Conservation (phyloP, 2,888 invertebrate species). For the Cryptus armator region DNA sequence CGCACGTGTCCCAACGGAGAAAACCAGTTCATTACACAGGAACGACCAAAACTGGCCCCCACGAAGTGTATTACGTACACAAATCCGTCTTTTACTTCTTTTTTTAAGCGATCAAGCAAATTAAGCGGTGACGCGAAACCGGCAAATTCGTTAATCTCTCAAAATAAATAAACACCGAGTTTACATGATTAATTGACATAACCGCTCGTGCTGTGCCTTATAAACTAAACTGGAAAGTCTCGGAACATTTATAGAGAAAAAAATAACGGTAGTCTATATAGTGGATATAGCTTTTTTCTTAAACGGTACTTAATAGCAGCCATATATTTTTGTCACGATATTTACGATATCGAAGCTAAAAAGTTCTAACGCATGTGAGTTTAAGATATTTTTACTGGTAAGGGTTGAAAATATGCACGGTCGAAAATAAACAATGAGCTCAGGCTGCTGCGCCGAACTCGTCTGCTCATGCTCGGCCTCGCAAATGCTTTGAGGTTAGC, state of each 20-base stretch:
- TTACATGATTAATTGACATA: neutral
- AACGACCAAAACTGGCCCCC: neutral
- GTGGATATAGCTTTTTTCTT: neutral
- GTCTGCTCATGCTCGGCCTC: constrained; percentile 61
- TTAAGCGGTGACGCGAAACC: neutral
- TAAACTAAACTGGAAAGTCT: neutral
- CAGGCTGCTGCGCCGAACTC: constrained; percentile 55
- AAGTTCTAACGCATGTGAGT: neutral
- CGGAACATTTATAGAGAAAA: neutral
- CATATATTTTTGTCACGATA: neutral
- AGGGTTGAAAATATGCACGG: constrained; percentile 12
- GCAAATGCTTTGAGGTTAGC: constrained; percentile 62
- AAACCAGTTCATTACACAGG: constrained; percentile 71
- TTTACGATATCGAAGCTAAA: neutral
- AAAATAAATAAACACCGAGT: neutral
- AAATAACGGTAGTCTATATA: constrained; percentile 4
- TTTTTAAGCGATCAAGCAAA: neutral
- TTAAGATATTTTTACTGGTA: neutral
- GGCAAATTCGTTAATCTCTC: neutral
- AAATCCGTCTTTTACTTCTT: neutral
- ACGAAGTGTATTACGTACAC: neutral
- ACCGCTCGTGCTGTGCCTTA: neutral
- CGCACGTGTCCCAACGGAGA: constrained; percentile 72
- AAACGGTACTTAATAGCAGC: neutral
- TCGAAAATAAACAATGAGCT: constrained; percentile 68